Conservation (phyloP, 1,140 invertebrate genomes). For the Drosophila repletoides region DNA sequence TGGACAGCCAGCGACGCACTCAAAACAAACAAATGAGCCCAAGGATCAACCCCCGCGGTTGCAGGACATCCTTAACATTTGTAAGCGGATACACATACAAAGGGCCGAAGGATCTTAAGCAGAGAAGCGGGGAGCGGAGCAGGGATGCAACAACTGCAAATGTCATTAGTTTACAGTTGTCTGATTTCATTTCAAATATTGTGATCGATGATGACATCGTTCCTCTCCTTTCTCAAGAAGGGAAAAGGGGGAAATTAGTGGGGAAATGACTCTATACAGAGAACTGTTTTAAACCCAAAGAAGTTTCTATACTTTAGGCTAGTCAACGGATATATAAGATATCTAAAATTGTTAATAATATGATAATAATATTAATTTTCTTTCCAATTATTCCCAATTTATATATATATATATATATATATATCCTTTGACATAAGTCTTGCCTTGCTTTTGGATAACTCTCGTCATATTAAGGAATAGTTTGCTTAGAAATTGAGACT, state of each 20-base stretch:
- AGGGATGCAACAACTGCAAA: constrained; percentile 15
- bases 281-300: no score
- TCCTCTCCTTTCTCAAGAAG: not conserved
- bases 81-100: constrained; percentile 56
- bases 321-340: no score
- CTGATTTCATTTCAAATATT: constrained; percentile 69
- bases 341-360: no score
- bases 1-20: constrained; percentile 62
- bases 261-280: no score
- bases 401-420: no score
- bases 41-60: constrained; percentile 51
- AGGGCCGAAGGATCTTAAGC: constrained; percentile 12
- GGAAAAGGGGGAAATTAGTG: not conserved
- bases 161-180: constrained; percentile 73
- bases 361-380: no score
- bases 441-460: no score
- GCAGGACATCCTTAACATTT: constrained; percentile 9
- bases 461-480: no score
- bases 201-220: constrained; percentile 75
- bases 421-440: no score
- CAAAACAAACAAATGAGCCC: constrained; percentile 72
- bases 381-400: no score
- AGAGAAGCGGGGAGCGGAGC: not conserved
- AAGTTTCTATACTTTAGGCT: not conserved
- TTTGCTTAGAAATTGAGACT: no score